Conservation (phyloP, 1,140 invertebrate species). For the Orussus abietinus region DNA sequence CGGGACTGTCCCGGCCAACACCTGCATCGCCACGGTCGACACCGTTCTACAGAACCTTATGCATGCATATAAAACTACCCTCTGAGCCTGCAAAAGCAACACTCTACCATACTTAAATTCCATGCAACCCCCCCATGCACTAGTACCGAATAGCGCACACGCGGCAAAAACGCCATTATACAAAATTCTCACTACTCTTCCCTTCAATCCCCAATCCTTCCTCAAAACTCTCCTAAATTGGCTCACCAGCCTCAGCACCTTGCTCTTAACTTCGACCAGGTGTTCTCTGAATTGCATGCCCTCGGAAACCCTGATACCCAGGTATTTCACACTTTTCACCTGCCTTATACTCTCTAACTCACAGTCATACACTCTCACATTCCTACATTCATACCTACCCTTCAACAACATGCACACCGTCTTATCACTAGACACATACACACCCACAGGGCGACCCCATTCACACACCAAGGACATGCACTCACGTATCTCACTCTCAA, state of each 20-base stretch:
- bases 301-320: constrained; percentile 12
- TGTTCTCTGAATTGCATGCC: constrained; percentile 12
- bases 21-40: constrained; percentile 26
- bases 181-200: constrained; percentile 10
- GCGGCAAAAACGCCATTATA: constrained; percentile 20
- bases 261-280: background rate
- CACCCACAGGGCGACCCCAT: background rate
- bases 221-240: constrained; percentile 16
- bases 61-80: constrained; percentile 22
- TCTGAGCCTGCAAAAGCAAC: constrained; percentile 14
- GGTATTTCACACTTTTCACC: constrained; percentile 10
- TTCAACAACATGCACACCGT: background rate
- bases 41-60: constrained; percentile 28
- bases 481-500: constrained; percentile 11
- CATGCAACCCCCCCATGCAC: constrained; percentile 17
- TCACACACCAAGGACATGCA: constrained; percentile 7
- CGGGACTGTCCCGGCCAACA: constrained; percentile 19
- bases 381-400: background rate
- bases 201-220: constrained; percentile 22
- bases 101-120: constrained; percentile 6
- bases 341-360: constrained; percentile 1
- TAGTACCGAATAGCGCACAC: constrained; percentile 22
- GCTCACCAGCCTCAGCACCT: constrained; percentile 7
- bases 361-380: constrained; percentile 7
- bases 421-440: constrained; percentile 10